These are phyloP conservation scores for Carposina sasakii DNA, from an alignment of 1,140 invertebrate species.

Conservation along the genomic window DNA sequence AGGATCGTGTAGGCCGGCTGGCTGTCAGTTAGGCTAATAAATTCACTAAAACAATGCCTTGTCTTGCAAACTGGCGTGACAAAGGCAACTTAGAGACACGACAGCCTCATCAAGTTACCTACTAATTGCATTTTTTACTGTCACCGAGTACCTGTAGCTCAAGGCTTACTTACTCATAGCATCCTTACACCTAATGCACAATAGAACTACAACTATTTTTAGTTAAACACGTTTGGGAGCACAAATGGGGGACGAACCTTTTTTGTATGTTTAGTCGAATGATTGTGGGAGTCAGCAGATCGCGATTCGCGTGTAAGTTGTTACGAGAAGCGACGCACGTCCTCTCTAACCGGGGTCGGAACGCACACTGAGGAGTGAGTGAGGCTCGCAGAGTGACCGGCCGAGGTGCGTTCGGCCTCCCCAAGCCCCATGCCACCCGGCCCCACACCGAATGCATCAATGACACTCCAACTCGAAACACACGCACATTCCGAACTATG, in stretches of 20 bases:
- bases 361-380: conserved; percentile 55
- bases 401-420: conserved; percentile 47
- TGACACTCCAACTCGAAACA: conserved; percentile 64
- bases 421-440: conserved; percentile 50
- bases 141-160: conserved; percentile 59
- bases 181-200: conserved; percentile 60
- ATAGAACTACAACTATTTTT: conserved; percentile 50
- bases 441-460: conserved; percentile 67
- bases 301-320: conserved; percentile 59
- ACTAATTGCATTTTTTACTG: conserved; percentile 64
- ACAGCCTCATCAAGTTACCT: conserved; percentile 48
- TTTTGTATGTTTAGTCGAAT: no score
- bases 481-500: conserved; percentile 55
- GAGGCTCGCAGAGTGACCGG: conserved; percentile 21
- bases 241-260: conserved; percentile 50
- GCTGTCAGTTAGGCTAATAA: conserved; percentile 44
- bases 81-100: conserved; percentile 59
- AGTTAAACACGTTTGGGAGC: conserved; percentile 41
- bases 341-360: conserved; percentile 28
- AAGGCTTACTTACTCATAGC: conserved; percentile 64
- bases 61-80: conserved; percentile 49
- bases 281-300: conserved; percentile 38
- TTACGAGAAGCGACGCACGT: conserved; percentile 36
- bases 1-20: conserved; percentile 11
- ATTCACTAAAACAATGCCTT: conserved; percentile 61